phyloP scores from a whole-genome alignment of 1,140 invertebrate species.

The Halesus radiatus region DNA sequence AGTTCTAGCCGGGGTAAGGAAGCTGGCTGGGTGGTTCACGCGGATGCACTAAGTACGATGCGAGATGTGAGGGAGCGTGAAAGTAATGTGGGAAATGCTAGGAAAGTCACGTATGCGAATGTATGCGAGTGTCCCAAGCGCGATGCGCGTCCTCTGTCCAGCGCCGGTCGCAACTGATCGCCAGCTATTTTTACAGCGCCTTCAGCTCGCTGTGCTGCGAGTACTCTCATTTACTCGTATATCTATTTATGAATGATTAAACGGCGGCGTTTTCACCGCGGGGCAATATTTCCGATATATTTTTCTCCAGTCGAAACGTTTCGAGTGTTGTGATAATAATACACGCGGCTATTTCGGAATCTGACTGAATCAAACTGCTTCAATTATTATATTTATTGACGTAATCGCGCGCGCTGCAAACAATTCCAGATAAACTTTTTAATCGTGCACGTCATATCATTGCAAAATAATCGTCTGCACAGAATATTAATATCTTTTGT shows the following conservation, averaged over 20 bases:
- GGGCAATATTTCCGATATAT: conserved; percentile 6
- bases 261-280: conserved; percentile 2
- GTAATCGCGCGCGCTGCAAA: not conserved
- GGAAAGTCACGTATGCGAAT: not conserved
- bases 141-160: conserved; percentile 21
- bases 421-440: not conserved
- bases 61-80: not conserved
- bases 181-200: conserved; percentile 38
- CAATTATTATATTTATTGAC: conserved; percentile 2
- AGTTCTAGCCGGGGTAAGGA: not conserved
- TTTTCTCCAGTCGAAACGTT: conserved; percentile 35
- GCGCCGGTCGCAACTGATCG: conserved; percentile 34
- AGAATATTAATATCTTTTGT: too few species aligned
- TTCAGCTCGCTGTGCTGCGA: conserved; percentile 3
- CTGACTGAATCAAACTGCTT: conserved; percentile 14
- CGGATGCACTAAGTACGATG: conserved; percentile 15
- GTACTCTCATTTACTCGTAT: conserved; percentile 30
- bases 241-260: conserved; percentile 41
- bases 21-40: not conserved
- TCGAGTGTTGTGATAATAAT: not conserved
- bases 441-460: not conserved
- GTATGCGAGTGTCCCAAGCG: not conserved
- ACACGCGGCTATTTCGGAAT: conserved; percentile 30
- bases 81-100: conserved; percentile 22
- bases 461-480: not conserved